Conservation (phyloP, 2,797 vertebrate genomes). For the Caiman crocodilus region DNA sequence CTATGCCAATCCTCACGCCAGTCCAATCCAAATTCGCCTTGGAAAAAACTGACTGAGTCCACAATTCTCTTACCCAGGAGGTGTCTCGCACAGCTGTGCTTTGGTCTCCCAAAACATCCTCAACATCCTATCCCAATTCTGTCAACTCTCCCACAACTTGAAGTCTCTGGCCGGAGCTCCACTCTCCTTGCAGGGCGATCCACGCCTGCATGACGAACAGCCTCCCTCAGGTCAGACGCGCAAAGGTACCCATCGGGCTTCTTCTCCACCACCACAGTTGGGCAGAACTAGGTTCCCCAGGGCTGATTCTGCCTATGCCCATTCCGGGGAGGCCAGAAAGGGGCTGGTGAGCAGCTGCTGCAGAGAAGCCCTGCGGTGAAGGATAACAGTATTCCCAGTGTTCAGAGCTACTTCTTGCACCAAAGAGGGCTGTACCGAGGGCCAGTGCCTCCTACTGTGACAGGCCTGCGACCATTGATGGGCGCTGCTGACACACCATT, state of each 20-base stretch:
- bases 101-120: not conserved
- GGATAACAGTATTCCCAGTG: not conserved
- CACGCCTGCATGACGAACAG: too few relatives aligned
- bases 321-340: not conserved
- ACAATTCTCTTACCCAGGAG: not conserved
- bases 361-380: not conserved
- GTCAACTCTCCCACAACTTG: not conserved
- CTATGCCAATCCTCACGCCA: not conserved
- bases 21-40: not conserved
- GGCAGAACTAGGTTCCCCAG: not conserved
- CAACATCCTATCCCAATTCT: not conserved
- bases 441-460: conserved; percentile 13
- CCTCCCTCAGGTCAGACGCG: not conserved
- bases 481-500: conserved; percentile 22
- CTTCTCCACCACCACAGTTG: not conserved
- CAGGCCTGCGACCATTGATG: conserved; percentile 32
- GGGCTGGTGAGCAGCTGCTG: not conserved
- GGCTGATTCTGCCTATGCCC: not conserved
- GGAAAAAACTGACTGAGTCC: not conserved
- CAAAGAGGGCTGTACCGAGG: not conserved
- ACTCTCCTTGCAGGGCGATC: not conserved
- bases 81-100: not conserved
- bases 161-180: too few relatives aligned
- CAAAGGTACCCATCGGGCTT: not conserved
- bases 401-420: not conserved